Evolutionary conservation across 1,140 invertebrate species (phyloP).

Genomic region (Heliconius hermathena): DNA sequence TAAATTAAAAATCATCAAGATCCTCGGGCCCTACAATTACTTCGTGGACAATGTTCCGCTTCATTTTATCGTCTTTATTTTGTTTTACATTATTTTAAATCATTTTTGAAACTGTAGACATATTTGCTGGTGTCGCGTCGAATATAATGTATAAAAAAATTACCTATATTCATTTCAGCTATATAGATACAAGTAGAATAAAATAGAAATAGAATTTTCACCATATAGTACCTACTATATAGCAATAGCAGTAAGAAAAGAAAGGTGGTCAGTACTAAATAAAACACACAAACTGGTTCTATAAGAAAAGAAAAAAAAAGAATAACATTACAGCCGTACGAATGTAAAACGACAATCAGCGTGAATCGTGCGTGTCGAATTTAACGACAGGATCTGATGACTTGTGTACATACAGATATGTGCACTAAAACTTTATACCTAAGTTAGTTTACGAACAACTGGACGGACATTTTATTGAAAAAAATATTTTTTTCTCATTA

Average conservation of each 20-base stretch:
- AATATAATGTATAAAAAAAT: not conserved
- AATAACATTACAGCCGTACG: slow-evolving; percentile 1
- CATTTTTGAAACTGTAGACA: not conserved
- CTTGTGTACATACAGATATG: slow-evolving; percentile 3
- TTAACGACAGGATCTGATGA: not conserved
- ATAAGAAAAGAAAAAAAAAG: not conserved
- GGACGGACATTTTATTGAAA: not conserved
- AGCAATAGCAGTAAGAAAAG: not conserved
- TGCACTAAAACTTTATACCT: not conserved
- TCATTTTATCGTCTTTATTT: slow-evolving; percentile 6
- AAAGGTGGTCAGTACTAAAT: not conserved
- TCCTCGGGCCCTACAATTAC: slow-evolving; percentile 4
- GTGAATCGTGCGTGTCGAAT: not conserved
- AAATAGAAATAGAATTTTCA: too few relatives aligned
- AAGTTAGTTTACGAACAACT: not conserved
- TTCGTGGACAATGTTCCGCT: not conserved
- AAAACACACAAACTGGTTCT: not conserved
- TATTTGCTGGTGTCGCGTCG: not conserved
- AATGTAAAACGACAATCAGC: slow-evolving; percentile 4
- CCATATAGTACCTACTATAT: too few relatives aligned
- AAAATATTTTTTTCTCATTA: not conserved
- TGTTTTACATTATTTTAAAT: not conserved
- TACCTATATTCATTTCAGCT: too few relatives aligned
- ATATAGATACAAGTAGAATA: too few relatives aligned
- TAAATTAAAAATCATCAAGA: slow-evolving; percentile 12